Percentiles rank a stretch among this genome's conserved stretches.
These are phyloP conservation scores for Ictidomys tridecemlineatus DNA, from an alignment of 2,113 vertebrate species.

Conservation along the genomic window DNA sequence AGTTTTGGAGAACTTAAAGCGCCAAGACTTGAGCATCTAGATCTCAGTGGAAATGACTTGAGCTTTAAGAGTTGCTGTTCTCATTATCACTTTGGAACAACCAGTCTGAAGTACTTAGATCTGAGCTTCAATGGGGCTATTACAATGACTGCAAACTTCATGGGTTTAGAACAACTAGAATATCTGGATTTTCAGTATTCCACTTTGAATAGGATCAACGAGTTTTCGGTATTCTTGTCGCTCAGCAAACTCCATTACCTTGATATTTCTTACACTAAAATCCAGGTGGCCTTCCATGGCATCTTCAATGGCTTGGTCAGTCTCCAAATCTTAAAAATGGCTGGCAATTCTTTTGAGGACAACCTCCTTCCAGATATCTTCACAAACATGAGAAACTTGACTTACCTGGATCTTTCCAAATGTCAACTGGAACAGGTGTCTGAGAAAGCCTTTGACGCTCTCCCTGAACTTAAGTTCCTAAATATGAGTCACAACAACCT, in stretches of 20 bases:
- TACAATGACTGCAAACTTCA: constrained; percentile 65
- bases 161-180: constrained; percentile 81
- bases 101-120: constrained; percentile 86
- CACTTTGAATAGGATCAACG: constrained; percentile 63
- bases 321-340: constrained; percentile 88
- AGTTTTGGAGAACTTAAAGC: constrained; percentile 51
- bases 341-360: constrained; percentile 86
- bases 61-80: constrained; percentile 79
- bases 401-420: constrained; percentile 87
- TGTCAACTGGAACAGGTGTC: constrained; percentile 86
- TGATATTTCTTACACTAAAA: constrained; percentile 88
- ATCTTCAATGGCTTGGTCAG: constrained; percentile 85
- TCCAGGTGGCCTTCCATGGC: constrained; percentile 76
- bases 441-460: constrained; percentile 78
- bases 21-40: constrained; percentile 82
- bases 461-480: constrained; percentile 83
- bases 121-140: constrained; percentile 88
- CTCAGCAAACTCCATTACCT: constrained; percentile 87
- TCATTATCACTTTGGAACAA: fast-evolving
- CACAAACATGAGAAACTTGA: constrained; percentile 84
- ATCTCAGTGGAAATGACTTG: constrained; percentile 87
- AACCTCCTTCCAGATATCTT: constrained; percentile 84
- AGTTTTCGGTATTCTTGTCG: constrained; percentile 83
- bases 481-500: constrained; percentile 89
- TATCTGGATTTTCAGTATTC: constrained; percentile 88